These are phyloP conservation scores for Brachyptera risi DNA, from an alignment of 2,888 invertebrate species.

Conservation along the genomic window DNA sequence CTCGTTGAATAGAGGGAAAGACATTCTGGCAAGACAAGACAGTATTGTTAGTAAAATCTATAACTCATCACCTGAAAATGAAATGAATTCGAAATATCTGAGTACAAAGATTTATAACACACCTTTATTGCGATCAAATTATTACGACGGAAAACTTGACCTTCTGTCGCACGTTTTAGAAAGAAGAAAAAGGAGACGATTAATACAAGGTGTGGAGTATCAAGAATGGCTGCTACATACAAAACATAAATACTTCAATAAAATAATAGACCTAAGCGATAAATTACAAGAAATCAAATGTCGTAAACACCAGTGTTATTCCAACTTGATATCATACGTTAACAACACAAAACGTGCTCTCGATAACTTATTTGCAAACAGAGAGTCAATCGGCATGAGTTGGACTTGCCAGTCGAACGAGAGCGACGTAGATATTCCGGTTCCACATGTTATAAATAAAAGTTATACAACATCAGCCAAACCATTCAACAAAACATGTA, in stretches of 20 bases:
- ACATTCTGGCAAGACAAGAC: no score
- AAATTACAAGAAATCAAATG: not conserved
- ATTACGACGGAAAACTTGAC: constrained; percentile 1
- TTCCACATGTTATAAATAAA: no score
- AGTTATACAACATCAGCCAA: no score
- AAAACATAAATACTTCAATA: not conserved
- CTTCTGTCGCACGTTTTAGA: not conserved
- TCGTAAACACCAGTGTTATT: not conserved
- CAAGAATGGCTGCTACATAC: no score
- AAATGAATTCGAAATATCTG: no score
- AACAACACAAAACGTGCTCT: not conserved
- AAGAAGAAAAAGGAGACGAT: not conserved
- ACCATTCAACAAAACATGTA: no score
- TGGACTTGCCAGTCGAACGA: no score
- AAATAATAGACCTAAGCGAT: not conserved
- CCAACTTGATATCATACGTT: not conserved
- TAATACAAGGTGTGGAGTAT: no score
- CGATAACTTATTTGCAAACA: not conserved
- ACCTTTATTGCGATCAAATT: not conserved
- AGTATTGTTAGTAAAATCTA: no score
- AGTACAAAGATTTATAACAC: not conserved
- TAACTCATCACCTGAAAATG: not conserved
- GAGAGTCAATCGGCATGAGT: no score
- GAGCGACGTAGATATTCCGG: no score
- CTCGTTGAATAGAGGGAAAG: no score